Conservation (phyloP, 1,140 invertebrate genomes). For the Drosophila lini region DNA sequence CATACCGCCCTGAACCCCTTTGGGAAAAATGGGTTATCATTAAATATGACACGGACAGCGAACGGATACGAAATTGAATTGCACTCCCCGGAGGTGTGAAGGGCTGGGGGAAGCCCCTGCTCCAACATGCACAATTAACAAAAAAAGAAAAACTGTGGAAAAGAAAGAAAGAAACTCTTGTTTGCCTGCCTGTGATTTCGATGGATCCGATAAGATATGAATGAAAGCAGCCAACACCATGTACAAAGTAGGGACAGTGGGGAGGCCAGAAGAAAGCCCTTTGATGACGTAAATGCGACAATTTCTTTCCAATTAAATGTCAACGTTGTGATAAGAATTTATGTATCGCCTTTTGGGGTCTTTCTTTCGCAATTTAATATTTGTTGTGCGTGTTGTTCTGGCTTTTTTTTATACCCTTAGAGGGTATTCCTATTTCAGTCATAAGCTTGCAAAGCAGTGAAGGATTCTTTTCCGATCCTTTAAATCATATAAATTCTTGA, state of each 20-base stretch:
- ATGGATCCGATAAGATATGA: constrained; percentile 41
- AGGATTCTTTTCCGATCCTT: too few species aligned
- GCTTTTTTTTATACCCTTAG: too few species aligned
- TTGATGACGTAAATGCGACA: constrained; percentile 58
- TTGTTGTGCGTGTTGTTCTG: constrained; percentile 37
- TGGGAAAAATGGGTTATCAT: constrained; percentile 69
- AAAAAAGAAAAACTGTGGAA: constrained; percentile 2
- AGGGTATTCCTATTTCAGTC: too few species aligned
- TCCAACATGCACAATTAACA: constrained; percentile 49
- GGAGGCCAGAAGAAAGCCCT: constrained; percentile 48
- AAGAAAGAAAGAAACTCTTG: constrained; percentile 30
- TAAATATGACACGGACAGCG: constrained; percentile 51
- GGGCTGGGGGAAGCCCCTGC: constrained; percentile 10
- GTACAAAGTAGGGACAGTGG: constrained; percentile 20
- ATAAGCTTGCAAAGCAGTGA: too few species aligned
- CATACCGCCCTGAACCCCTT: constrained; percentile 44
- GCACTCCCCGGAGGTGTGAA: constrained; percentile 49
- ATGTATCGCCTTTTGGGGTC: constrained; percentile 20
- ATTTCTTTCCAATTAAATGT: constrained; percentile 54
- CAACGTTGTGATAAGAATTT: constrained; percentile 42
- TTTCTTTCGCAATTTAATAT: constrained; percentile 59
- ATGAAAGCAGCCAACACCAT: constrained; percentile 6
- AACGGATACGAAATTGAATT: constrained; percentile 42
- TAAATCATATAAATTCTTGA: too few species aligned
- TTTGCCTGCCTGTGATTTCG: constrained; percentile 44